Conservation (phyloP, 2,797 vertebrate species). For the Chelon labrosus region DNA sequence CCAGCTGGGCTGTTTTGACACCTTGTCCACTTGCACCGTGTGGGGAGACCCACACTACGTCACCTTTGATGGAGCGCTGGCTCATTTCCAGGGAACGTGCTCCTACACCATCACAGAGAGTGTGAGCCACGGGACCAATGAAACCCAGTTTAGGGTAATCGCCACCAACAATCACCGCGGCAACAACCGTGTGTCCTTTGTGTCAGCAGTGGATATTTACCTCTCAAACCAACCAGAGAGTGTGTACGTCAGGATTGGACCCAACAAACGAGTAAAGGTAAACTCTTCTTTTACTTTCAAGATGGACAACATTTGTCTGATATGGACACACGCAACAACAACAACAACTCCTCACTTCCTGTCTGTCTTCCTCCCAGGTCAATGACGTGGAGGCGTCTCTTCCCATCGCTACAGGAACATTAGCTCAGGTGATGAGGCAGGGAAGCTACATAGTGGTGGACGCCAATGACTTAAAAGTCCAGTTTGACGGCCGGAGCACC, state of each 20-base stretch:
- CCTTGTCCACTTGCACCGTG: conserved; percentile 74
- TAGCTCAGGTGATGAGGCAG: conserved; percentile 46
- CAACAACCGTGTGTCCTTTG: conserved; percentile 75
- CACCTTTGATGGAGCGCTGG: conserved; percentile 82
- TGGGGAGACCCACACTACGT: conserved; percentile 85
- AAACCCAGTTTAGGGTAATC: conserved; percentile 65
- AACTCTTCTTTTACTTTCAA: background rate
- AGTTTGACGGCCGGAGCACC: conserved; percentile 60
- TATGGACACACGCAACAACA: background rate
- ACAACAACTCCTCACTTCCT: background rate
- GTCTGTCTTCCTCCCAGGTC: conserved; percentile 49
- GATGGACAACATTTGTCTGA: background rate
- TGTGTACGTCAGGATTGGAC: conserved; percentile 62
- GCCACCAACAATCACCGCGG: conserved; percentile 76
- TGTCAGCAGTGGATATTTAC: conserved; percentile 76
- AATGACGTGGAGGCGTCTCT: conserved; percentile 52
- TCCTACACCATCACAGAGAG: conserved; percentile 80
- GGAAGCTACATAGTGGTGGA: conserved; percentile 42
- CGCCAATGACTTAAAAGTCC: conserved; percentile 49
- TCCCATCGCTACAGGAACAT: conserved; percentile 30
- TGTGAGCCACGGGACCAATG: conserved; percentile 9
- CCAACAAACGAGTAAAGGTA: conserved; percentile 70
- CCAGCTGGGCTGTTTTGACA: conserved; percentile 57
- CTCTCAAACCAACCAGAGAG: conserved; percentile 44
- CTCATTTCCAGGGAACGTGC: conserved; percentile 84